Conservation (phyloP, 2,888 invertebrate genomes). For the Galerucella calmariensis region DNA sequence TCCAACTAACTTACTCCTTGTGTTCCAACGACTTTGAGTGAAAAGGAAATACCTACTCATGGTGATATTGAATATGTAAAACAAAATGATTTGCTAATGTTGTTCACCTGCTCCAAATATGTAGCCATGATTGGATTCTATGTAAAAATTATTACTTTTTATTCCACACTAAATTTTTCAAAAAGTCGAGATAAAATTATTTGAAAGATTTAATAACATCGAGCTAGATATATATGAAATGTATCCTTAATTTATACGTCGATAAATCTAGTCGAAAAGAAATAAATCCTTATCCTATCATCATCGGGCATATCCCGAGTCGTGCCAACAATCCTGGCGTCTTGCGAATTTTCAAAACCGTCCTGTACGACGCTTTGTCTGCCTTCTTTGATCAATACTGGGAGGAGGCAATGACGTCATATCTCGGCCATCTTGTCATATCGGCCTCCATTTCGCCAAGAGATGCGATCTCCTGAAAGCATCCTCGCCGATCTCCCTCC, state of each 20-base stretch:
- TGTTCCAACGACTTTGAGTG: too few species aligned
- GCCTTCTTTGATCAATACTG: constrained; percentile 63
- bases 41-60: too few species aligned
- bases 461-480: constrained; percentile 57
- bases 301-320: constrained; percentile 10
- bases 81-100: too few species aligned
- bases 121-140: too few species aligned
- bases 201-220: background rate
- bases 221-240: background rate
- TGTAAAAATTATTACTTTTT: too few species aligned
- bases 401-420: constrained; percentile 65
- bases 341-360: constrained; percentile 41
- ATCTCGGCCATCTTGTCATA: constrained; percentile 68
- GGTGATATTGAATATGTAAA: too few species aligned
- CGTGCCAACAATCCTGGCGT: constrained; percentile 39
- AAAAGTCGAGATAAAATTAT: too few species aligned
- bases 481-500: constrained; percentile 51
- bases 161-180: too few species aligned
- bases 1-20: too few species aligned
- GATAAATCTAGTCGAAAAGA: constrained; percentile 1
- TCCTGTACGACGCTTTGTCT: constrained; percentile 44
- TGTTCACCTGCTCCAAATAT: too few species aligned
- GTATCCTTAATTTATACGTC: background rate
- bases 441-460: constrained; percentile 64
- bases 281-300: constrained; percentile 17